Base-by-base conservation (phyloP, 2,888 invertebrate genomes). In the Bimastos eiseni region DNA sequence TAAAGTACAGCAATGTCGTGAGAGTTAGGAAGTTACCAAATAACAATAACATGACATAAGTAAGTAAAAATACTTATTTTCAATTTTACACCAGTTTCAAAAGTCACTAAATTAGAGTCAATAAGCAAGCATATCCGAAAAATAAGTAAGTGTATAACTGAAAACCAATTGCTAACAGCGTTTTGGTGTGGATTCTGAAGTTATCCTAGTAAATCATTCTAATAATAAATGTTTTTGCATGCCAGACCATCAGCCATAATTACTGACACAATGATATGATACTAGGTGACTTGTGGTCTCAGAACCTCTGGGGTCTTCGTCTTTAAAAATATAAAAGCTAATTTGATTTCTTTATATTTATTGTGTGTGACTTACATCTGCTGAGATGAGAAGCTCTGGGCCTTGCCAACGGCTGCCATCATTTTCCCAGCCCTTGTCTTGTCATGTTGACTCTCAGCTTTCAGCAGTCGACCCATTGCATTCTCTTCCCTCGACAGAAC, bases 401-500 rank as follows among this genome's bases (percentile, higher is more conserved):
- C 97, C 95, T 98, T 97, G n/a, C 98, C 98, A 24, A 97, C 96
- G 91, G 96, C 96, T 88, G 97, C 96, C 97, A 98, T 97, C 95
- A 97, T 97, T 95, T 97, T 97, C 0, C 97, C 97, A 5, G 98
- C 98, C 91, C 97, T 96, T 49, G 98, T 97, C 94, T 97, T 97
- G 94, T 97, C 97, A 92, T 96, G 96, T 95, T 98, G 98, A 5
- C 98, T 98, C 92, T 98, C 97, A 95, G 98, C 98, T 94, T 98
- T 98, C 91, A 99, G 96, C 95, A 99, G 99, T 93, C 98, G 96
- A 0, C 99, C 98, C 95, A 99, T 97, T 8, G 97, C 96, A 95
- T 98, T 98, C 95, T 99, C 99, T 95, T 99, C 99, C 95, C 98
- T 98, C 17, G 99, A 98, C 93, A 99, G 96, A 94, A 97, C 96